These are phyloP conservation scores for Bhutanitis thaidina DNA, from an alignment of 2,888 invertebrate genomes.

Conservation along the genomic window DNA sequence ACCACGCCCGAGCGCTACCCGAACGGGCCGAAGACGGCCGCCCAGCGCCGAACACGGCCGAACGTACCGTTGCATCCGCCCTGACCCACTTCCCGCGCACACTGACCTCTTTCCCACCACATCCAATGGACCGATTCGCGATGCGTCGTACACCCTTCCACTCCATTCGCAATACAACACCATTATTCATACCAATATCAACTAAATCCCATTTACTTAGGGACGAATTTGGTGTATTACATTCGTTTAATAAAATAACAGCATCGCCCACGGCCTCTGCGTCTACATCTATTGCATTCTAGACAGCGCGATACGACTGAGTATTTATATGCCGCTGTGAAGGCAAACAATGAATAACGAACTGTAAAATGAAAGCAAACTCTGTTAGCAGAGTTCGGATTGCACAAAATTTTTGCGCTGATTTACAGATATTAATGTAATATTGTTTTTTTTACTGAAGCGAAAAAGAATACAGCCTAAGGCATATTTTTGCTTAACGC, in stretches of 20 bases:
- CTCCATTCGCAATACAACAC: constrained; percentile 25
- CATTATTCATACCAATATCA: constrained; percentile 28
- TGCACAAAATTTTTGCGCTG: constrained; percentile 23
- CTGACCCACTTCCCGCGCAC: constrained; percentile 72
- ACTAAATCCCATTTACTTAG: constrained; percentile 25
- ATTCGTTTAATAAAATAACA: constrained; percentile 13
- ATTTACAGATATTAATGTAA: constrained; percentile 10
- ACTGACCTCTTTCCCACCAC: constrained; percentile 40
- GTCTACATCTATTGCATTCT: constrained; percentile 42
- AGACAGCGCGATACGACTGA: constrained; percentile 40
- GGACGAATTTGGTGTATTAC: constrained; percentile 22
- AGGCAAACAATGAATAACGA: constrained; percentile 46
- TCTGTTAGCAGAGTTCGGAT: constrained; percentile 27
- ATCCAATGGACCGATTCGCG: constrained; percentile 35
- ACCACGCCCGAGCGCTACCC: constrained; percentile 44
- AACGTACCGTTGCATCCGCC: constrained; percentile 44
- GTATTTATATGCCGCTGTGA: constrained; percentile 34
- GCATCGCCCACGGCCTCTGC: constrained; percentile 12
- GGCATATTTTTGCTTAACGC: too few relatives aligned
- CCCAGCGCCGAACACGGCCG: constrained; percentile 37
- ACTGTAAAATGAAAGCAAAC: constrained; percentile 48
- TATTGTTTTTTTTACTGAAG: constrained; percentile 20
- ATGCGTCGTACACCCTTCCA: constrained; percentile 29
- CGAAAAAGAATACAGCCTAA: too few relatives aligned
- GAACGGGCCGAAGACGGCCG: constrained; percentile 30